Conservation (phyloP, 92 coral and sea anemone genomes). For the Anthopleura xanthogrammica region DNA sequence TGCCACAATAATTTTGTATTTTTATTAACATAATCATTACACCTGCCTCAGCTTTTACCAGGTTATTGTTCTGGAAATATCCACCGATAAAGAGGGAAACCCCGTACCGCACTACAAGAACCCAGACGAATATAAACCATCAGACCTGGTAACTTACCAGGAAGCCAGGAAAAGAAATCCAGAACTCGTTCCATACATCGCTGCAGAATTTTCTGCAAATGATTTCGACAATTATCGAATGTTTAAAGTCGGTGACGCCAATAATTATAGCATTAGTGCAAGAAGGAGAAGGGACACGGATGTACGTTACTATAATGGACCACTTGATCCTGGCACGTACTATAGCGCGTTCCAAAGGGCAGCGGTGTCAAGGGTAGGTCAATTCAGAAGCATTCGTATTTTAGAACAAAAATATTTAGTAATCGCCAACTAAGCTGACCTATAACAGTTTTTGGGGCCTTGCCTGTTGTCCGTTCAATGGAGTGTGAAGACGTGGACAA, state of each 20-base stretch:
- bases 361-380: constrained; percentile 57
- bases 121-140: constrained; percentile 43
- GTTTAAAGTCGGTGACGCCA: constrained; percentile 62
- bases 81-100: constrained; percentile 37
- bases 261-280: constrained; percentile 20
- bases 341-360: constrained; percentile 81
- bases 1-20: no score
- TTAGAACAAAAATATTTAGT: no score
- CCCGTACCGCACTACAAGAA: constrained; percentile 31
- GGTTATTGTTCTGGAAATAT: constrained; percentile 55
- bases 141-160: constrained; percentile 54
- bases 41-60: constrained; percentile 50
- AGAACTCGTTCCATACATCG: constrained; percentile 58
- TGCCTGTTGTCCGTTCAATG: no score
- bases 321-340: constrained; percentile 56
- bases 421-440: no score
- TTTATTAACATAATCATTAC: background rate
- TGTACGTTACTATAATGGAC: constrained; percentile 65
- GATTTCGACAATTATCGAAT: constrained; percentile 41
- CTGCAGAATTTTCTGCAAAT: constrained; percentile 59
- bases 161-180: constrained; percentile 50
- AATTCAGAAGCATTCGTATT: no score
- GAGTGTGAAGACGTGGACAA: no score
- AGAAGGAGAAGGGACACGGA: constrained; percentile 27
- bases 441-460: no score